Conservation (phyloP, 2,113 vertebrate species). For the Gambusia holbrooki region DNA sequence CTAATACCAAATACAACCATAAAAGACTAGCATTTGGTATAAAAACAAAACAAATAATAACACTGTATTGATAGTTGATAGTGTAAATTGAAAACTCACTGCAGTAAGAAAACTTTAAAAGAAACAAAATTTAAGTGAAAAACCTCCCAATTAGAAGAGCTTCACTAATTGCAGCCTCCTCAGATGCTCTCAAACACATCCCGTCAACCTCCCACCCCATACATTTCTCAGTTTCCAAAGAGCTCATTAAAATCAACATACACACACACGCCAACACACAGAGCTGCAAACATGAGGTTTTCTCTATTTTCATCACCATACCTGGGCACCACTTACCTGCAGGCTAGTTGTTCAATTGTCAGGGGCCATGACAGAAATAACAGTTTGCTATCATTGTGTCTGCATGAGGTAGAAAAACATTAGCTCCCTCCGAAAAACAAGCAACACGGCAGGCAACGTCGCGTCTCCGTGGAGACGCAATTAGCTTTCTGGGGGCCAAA, state of each 20-base stretch:
- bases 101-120: background rate
- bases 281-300: constrained; percentile 61
- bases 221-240: background rate
- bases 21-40: too few species aligned
- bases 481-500: constrained; percentile 60
- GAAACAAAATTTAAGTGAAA: background rate
- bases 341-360: constrained; percentile 54
- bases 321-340: constrained; percentile 73
- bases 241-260: background rate
- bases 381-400: constrained; percentile 65
- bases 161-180: background rate
- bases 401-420: constrained; percentile 64
- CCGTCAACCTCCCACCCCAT: background rate
- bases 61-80: background rate
- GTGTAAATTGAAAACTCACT: background rate
- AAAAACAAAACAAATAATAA: background rate
- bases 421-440: constrained; percentile 37
- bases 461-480: constrained; percentile 58
- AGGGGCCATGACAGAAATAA: constrained; percentile 59
- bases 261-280: constrained; percentile 16
- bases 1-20: too few species aligned
- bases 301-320: constrained; percentile 44
- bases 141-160: background rate
- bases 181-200: background rate
- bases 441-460: constrained; percentile 52